Percentiles rank a stretch among this genome's conserved stretches.
phyloP scores from a whole-genome alignment of 2,888 invertebrate genomes.

The Magallana nippona region DNA sequence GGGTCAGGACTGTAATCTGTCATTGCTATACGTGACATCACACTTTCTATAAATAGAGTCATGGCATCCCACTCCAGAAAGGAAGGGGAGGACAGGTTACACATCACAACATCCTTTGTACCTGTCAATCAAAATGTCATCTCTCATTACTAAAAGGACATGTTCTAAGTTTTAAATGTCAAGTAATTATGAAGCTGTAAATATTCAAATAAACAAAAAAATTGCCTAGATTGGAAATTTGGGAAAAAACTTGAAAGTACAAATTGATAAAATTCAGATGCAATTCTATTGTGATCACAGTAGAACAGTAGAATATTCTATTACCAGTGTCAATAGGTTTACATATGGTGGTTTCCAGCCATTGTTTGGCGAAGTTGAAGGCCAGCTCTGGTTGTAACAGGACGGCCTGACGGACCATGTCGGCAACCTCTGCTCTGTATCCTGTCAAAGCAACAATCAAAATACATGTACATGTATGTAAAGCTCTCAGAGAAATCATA shows the following conservation, averaged over 20 bases:
- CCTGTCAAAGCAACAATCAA: conserved; percentile 41
- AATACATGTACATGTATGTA: no score
- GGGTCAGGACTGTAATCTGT: conserved; percentile 83
- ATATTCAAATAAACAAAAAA: no score
- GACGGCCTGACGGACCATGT: conserved; percentile 88
- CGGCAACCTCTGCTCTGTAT: conserved; percentile 89
- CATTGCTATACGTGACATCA: conserved; percentile 87
- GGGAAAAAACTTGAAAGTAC: no score
- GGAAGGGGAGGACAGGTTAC: conserved; percentile 81
- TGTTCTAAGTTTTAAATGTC: no score
- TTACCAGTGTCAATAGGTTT: conserved; percentile 74
- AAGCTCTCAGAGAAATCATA: no score
- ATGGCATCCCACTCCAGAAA: conserved; percentile 84
- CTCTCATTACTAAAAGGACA: no score
- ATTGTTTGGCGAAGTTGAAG: conserved; percentile 90
- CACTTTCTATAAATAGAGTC: conserved; percentile 86
- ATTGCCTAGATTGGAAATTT: no score
- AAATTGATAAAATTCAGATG: no score
- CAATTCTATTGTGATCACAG: no score
- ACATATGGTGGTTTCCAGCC: conserved; percentile 87
- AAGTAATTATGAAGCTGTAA: no score
- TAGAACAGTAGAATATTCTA: conserved; percentile 47
- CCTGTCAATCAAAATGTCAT: conserved; percentile 28
- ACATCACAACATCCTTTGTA: conserved; percentile 62
- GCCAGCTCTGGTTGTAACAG: conserved; percentile 90